Evolutionary conservation across 2,888 invertebrate genomes (phyloP), one percentile per base, ranked within the genome.

Genomic region (Sipunculus nudus): DNA sequence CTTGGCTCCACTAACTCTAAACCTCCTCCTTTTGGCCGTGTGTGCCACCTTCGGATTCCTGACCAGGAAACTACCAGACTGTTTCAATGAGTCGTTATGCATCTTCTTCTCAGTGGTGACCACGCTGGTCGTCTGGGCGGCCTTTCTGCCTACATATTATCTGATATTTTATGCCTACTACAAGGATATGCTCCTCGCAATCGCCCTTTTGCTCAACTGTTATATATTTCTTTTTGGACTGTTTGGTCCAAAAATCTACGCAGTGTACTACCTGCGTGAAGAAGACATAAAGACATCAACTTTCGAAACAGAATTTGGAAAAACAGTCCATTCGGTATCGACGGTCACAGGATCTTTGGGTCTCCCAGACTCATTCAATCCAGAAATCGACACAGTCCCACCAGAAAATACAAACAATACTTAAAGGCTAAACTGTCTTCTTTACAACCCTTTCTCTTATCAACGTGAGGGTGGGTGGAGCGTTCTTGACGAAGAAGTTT

Each of bases 21-120:
- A 52, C 39, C 39, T 52, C 28, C 25, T 52, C 8, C 38, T 52
- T 28, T 28, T 52, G 6, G 2, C 40, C 21, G 3, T 40, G 10
- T 52, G 39, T 25, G 39, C 40, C 26, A 21, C 40, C 3, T 52
- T 29, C 40, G 52, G 52, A 6, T 52, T 52, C n/a, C 52, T 52
- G 3, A 52, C 52, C 13, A 13, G 52, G 38, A 52, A 52, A 40
- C 40, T 52, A 26, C 52, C 52, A 8, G 52, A 52, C 52, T 39
- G 40, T 35, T 52, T 52, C 23, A 52, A 52, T 25, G 52, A 52
- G 35, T 52, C 40, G 2, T 52, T 31, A 40, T 52, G 26, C 40
- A 52, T 52, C 3, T 52, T 52, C 39, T 25, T 52, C 39, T 38
- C 40, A 3, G 39, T 52, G 2, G 16, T 35, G n/a, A 52, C 52